phyloP scores from a whole-genome alignment of 2,888 invertebrate species.

The Lypha dubia region DNA sequence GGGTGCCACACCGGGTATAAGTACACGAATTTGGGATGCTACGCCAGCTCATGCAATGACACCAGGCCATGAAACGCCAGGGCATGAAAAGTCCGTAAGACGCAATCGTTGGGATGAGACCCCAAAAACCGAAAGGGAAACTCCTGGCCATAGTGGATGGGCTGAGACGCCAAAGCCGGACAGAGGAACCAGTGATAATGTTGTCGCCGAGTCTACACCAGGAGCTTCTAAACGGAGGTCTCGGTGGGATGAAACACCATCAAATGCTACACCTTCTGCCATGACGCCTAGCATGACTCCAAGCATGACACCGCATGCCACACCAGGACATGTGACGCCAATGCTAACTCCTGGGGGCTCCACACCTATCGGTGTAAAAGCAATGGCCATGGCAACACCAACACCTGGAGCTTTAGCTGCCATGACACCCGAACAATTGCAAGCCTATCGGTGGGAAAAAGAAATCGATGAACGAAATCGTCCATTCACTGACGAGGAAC shows the following conservation, averaged over 20 bases:
- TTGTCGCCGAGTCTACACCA: slow-evolving; percentile 96
- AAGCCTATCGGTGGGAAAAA: slow-evolving; percentile 98
- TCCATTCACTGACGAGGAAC: slow-evolving; percentile 97
- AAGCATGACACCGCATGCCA: slow-evolving; percentile 89
- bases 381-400: slow-evolving; percentile 99
- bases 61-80: slow-evolving; percentile 94
- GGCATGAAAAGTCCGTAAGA: slow-evolving; percentile 89
- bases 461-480: slow-evolving; percentile 99
- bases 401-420: slow-evolving; percentile 97
- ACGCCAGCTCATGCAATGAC: slow-evolving; percentile 97
- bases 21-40: slow-evolving; percentile 97
- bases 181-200: slow-evolving; percentile 88
- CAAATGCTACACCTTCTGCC: slow-evolving; percentile 89
- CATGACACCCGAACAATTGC: slow-evolving; percentile 99
- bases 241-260: slow-evolving; percentile 99
- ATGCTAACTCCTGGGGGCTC: slow-evolving; percentile 92
- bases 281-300: slow-evolving; percentile 88
- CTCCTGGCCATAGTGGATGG: slow-evolving; percentile 99
- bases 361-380: slow-evolving; percentile 95
- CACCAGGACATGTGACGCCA: slow-evolving; percentile 88
- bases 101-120: slow-evolving; percentile 99
- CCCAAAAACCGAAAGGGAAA: slow-evolving; percentile 98
- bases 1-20: slow-evolving; percentile 95
- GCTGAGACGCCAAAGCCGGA: slow-evolving; percentile 99
- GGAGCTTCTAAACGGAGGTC: slow-evolving; percentile 97